phyloP scores from a whole-genome alignment of 1,140 invertebrate species.

The Philotrypesis tridentata region DNA sequence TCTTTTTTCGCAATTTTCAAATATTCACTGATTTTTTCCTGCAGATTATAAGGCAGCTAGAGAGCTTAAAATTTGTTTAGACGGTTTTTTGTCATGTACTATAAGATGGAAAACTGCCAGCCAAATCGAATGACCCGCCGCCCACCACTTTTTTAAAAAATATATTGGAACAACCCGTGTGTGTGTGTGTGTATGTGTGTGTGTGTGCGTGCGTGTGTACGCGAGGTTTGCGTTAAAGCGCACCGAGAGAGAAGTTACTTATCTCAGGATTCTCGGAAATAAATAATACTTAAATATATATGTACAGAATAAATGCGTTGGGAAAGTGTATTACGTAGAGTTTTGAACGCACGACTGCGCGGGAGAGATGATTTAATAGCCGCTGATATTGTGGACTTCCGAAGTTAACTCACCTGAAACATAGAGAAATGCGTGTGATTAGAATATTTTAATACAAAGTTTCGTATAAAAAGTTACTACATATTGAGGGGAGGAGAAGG shows the following conservation, averaged over 20 bases:
- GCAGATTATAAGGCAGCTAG: too few species aligned
- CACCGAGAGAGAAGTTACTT: slow-evolving; percentile 1
- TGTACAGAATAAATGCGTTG: background rate
- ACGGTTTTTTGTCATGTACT: too few species aligned
- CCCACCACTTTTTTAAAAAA: too few species aligned
- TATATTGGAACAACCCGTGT: too few species aligned
- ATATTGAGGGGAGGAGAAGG: too few species aligned
- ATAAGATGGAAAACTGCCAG: too few species aligned
- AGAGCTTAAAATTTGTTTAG: too few species aligned
- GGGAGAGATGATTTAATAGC: background rate
- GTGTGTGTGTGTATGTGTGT: too few species aligned
- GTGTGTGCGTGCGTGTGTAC: background rate
- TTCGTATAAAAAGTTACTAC: too few species aligned
- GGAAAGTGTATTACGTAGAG: background rate
- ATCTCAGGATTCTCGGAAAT: background rate
- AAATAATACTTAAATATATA: background rate
- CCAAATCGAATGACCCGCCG: too few species aligned
- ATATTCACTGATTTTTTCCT: too few species aligned
- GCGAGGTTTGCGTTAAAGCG: slow-evolving; percentile 5
- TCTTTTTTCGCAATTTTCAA: too few species aligned
- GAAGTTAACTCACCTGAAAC: slow-evolving; percentile 29
- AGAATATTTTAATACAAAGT: background rate
- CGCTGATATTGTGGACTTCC: background rate
- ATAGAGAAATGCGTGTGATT: background rate
- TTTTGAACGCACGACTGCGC: background rate